Conservation (phyloP, 2,888 invertebrate species). For the Drosophila kokeensis region DNA sequence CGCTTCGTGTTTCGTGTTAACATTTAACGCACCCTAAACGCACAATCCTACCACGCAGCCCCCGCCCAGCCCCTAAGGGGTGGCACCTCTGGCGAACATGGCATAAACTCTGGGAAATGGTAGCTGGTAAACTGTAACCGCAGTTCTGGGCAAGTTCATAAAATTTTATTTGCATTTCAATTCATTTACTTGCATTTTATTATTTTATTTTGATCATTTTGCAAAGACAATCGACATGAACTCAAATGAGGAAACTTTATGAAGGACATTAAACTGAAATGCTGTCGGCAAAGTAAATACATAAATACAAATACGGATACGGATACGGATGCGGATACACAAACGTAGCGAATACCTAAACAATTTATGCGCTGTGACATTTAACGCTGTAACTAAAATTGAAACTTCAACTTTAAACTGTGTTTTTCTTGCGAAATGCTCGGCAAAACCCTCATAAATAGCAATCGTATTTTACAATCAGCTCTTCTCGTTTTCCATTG, state of each 20-base stretch:
- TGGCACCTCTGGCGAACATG: slow-evolving; percentile 1
- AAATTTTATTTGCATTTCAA: slow-evolving; percentile 78
- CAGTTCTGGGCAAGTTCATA: slow-evolving; percentile 60
- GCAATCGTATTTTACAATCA: not conserved
- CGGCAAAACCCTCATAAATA: not conserved
- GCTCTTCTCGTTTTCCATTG: not conserved
- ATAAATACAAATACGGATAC: not conserved
- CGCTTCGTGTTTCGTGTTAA: slow-evolving; percentile 68
- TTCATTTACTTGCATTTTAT: slow-evolving; percentile 76
- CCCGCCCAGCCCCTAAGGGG: not conserved
- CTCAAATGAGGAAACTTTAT: slow-evolving; percentile 70
- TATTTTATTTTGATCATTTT: slow-evolving; percentile 69
- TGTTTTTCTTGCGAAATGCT: not conserved
- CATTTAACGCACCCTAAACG: slow-evolving; percentile 70
- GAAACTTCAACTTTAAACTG: not conserved
- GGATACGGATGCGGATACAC: not conserved
- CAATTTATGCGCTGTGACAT: not conserved
- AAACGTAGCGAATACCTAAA: not conserved
- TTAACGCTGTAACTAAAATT: not conserved
- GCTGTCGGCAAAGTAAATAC: not conserved
- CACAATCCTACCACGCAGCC: not conserved
- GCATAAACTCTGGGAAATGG: slow-evolving; percentile 4
- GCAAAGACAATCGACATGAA: slow-evolving; percentile 71
- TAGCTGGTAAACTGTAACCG: slow-evolving; percentile 31
- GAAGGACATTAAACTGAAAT: slow-evolving; percentile 51